phyloP scores from a whole-genome alignment of 2,797 vertebrate species.

The Strix occidentalis region DNA sequence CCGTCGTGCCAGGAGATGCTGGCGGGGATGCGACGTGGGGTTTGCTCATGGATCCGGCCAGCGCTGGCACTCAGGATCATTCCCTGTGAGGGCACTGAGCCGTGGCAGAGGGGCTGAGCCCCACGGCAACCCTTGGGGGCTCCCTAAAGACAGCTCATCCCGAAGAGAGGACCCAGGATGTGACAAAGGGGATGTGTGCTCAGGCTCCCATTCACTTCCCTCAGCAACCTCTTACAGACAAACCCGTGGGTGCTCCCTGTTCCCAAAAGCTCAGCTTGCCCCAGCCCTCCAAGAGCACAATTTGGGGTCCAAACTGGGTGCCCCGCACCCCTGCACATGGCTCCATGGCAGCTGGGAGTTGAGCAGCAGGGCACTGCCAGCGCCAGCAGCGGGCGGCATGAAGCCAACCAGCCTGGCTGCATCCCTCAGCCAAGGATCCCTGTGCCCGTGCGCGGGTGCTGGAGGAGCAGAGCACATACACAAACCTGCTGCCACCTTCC shows the following conservation, averaged over 20 bases:
- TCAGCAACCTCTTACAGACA: neutral
- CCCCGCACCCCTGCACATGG: fast-evolving
- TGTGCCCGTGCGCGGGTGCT: neutral
- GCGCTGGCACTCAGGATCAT: neutral
- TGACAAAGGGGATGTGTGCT: fast-evolving
- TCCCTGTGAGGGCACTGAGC: neutral
- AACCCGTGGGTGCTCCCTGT: fast-evolving
- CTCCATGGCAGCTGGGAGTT: fast-evolving
- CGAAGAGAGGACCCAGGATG: fast-evolving
- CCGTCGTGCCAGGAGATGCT: fast-evolving
- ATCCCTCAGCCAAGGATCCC: neutral
- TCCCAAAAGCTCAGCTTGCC: neutral
- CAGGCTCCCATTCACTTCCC: fast-evolving
- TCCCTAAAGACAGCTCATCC: neutral
- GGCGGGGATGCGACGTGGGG: fast-evolving
- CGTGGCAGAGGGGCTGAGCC: neutral
- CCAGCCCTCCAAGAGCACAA: neutral
- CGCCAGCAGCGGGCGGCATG: neutral
- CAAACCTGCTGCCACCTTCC: neutral
- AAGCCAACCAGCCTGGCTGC: neutral
- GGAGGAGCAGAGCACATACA: neutral
- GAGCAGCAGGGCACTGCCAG: neutral
- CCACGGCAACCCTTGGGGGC: neutral
- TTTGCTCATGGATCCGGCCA: fast-evolving
- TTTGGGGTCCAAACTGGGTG: neutral